These are phyloP conservation scores for Pachyseris speciosa DNA, from an alignment of 64 coral and sea anemone genomes.

Conservation along the genomic window DNA sequence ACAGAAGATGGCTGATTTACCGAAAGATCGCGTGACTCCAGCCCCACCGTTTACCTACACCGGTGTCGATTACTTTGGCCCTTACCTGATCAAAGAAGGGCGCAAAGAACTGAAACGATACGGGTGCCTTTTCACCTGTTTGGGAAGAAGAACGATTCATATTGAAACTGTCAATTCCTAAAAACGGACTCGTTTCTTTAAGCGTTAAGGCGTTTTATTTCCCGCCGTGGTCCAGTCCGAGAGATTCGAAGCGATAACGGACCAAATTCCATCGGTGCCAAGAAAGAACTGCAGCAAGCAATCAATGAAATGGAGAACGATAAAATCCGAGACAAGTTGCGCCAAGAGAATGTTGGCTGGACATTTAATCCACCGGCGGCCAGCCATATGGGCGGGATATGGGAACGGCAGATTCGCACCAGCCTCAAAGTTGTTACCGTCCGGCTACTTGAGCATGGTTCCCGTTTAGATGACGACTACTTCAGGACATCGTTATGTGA, in stretches of 20 bases:
- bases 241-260: background rate
- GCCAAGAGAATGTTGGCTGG: no score
- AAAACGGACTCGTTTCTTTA: slow-evolving; percentile 28
- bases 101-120: no score
- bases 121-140: no score
- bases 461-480: slow-evolving; percentile 33
- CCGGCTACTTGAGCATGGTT: slow-evolving; percentile 19
- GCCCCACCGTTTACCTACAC: no score
- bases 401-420: slow-evolving; percentile 17
- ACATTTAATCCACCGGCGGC: no score
- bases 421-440: slow-evolving; percentile 4
- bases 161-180: slow-evolving; percentile 20
- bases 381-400: slow-evolving; percentile 25
- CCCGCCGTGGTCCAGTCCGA: no score
- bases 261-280: slow-evolving; percentile 24
- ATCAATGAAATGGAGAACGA: no score
- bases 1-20: slow-evolving; percentile 53
- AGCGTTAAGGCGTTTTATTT: slow-evolving; percentile 26
- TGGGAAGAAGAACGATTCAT: no score
- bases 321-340: no score
- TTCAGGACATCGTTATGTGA: no score
- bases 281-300: slow-evolving; percentile 1
- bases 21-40: slow-evolving; percentile 8
- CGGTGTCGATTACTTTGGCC: no score
- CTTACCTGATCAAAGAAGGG: no score